Evolutionary conservation across 2,797 vertebrate genomes (phyloP).

Genomic region (Chromobotia macracanthus): DNA sequence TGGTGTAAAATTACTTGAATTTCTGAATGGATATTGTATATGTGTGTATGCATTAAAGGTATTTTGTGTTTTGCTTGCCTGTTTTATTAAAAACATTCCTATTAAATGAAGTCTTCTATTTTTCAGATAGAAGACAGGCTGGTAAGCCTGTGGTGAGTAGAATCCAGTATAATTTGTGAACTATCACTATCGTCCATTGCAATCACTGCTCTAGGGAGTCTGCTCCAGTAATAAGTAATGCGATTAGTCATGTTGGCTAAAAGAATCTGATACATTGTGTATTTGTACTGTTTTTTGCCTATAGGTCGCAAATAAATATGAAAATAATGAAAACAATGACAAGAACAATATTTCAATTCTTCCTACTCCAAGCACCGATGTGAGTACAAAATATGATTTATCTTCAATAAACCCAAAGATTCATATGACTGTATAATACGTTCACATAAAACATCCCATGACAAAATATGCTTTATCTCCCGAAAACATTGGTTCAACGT

Average conservation of each 20-base stretch:
- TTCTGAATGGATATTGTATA: no score
- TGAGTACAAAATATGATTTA: not conserved
- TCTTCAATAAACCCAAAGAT: not conserved
- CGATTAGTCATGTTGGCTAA: not conserved
- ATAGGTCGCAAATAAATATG: not conserved
- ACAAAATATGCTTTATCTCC: no score
- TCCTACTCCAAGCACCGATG: no score
- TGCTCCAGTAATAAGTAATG: no score
- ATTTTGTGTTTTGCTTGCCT: no score
- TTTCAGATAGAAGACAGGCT: not conserved
- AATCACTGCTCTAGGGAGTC: not conserved
- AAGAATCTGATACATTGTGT: not conserved
- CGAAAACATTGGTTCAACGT: no score
- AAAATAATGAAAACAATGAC: not conserved
- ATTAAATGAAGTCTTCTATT: not conserved
- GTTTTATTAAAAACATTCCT: no score
- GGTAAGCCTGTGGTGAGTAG: not conserved
- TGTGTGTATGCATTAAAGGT: no score
- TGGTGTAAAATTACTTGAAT: no score
- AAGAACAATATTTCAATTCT: not conserved
- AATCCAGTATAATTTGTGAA: not conserved
- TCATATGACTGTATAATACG: not conserved
- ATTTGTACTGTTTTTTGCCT: not conserved
- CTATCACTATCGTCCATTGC: not conserved
- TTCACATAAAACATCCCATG: not conserved